Conservation (phyloP, 2,113 vertebrate species). For the Triplophysa siluroides region DNA sequence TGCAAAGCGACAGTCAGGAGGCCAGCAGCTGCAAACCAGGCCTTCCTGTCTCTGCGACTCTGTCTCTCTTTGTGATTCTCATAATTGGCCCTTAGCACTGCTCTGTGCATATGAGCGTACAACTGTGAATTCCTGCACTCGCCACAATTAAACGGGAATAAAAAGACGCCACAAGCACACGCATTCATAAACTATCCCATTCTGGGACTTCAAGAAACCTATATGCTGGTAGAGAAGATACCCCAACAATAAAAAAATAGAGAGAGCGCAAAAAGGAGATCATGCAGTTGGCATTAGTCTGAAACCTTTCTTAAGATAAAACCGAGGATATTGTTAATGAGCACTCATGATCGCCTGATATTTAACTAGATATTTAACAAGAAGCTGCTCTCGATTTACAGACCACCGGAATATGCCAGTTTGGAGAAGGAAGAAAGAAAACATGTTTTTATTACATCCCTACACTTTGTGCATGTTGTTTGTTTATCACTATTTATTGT, state of each 20-base stretch:
- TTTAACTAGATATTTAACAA: constrained; percentile 70
- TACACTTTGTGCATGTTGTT: constrained; percentile 68
- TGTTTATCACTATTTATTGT: constrained; percentile 74
- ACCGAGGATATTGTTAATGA: constrained; percentile 65
- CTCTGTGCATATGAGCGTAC: constrained; percentile 44
- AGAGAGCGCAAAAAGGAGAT: constrained; percentile 43
- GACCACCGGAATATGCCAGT: constrained; percentile 62
- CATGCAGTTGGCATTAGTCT: neutral
- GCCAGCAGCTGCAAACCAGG: constrained; percentile 62
- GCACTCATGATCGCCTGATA: constrained; percentile 67
- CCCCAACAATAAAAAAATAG: constrained; percentile 62
- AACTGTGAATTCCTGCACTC: constrained; percentile 69
- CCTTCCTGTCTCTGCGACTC: constrained; percentile 19
- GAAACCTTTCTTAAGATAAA: neutral
- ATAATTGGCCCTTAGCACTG: constrained; percentile 67
- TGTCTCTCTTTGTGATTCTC: neutral
- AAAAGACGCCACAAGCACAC: constrained; percentile 70
- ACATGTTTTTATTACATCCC: constrained; percentile 75
- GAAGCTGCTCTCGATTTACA: constrained; percentile 68
- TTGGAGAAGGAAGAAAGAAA: constrained; percentile 69
- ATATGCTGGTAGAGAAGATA: constrained; percentile 52
- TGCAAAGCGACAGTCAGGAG: constrained; percentile 63
- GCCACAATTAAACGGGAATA: constrained; percentile 57
- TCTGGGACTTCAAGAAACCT: constrained; percentile 57
- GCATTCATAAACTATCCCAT: constrained; percentile 58